Evolutionary conservation across 2,888 invertebrate species (phyloP).

Genomic region (Napeogenes sylphis): DNA sequence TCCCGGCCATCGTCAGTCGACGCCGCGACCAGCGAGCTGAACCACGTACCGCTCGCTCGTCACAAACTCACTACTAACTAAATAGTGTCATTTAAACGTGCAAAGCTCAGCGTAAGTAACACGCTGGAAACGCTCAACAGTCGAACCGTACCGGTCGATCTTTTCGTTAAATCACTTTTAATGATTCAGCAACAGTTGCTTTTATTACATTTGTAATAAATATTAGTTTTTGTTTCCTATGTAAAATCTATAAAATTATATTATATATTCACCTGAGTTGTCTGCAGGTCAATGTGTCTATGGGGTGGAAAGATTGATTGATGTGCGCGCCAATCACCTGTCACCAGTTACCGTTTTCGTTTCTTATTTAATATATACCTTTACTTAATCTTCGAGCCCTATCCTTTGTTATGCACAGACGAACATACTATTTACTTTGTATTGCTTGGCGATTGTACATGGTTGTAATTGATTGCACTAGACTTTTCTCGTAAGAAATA

Average conservation of each 20-base stretch:
- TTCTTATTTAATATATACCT: background rate
- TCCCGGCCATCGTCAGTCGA: conserved; percentile 60
- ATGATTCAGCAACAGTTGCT: conserved; percentile 27
- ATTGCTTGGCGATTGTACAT: too few species aligned
- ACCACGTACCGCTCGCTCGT: conserved; percentile 52
- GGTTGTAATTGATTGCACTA: conserved; percentile 5
- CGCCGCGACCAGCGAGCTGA: conserved; percentile 61
- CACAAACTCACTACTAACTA: conserved; percentile 46
- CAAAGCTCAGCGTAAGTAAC: conserved; percentile 62
- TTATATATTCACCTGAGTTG: conserved; percentile 58
- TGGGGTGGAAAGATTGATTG: conserved; percentile 40
- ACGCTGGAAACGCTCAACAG: conserved; percentile 14
- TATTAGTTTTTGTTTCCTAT: conserved; percentile 44
- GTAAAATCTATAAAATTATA: conserved; percentile 43
- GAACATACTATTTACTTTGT: too few species aligned
- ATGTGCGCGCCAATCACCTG: conserved; percentile 58
- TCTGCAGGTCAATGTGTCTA: conserved; percentile 63
- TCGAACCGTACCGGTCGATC: conserved; percentile 38
- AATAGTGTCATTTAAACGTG: conserved; percentile 59
- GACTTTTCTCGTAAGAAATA: background rate
- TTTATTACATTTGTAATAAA: conserved; percentile 46
- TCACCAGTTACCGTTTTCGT: conserved; percentile 21
- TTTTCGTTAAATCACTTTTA: conserved; percentile 46
- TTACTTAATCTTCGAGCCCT: background rate
- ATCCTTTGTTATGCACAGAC: background rate